phyloP scores from a whole-genome alignment of 2,113 vertebrate genomes.

The Numenius arquata region DNA sequence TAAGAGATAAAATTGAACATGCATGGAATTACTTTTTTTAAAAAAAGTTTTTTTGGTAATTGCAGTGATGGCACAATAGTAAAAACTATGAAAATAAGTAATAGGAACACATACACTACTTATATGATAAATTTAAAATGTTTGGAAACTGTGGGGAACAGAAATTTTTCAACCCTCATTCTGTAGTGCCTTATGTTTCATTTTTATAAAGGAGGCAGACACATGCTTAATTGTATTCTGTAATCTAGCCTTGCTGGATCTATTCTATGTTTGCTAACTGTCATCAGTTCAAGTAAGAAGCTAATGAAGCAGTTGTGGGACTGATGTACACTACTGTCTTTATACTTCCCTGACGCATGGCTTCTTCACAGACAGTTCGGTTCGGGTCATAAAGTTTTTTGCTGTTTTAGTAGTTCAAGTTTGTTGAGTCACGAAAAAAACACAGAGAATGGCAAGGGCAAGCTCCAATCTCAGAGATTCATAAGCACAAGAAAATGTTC shows the following conservation, averaged over 20 bases:
- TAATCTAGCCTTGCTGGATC: neutral
- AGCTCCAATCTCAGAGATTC: neutral
- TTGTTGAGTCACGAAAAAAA: neutral
- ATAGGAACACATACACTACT: neutral
- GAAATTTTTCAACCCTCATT: neutral
- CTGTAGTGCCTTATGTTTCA: neutral
- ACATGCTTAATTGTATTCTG: neutral
- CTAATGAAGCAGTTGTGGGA: neutral
- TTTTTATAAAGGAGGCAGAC: neutral
- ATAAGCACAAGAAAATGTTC: neutral
- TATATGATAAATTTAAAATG: neutral
- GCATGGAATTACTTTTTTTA: neutral
- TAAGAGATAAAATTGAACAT: neutral
- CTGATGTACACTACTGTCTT: neutral
- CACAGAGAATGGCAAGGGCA: neutral
- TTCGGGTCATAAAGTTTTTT: neutral
- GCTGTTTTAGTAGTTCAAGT: neutral
- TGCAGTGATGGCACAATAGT: neutral
- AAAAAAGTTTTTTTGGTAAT: neutral
- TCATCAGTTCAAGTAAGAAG: neutral
- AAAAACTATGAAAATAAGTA: neutral
- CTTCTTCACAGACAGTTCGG: neutral
- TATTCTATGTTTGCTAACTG: accelerated
- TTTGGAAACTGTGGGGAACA: neutral
- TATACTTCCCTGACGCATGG: neutral